These are phyloP conservation scores for Galeopsomyia nigrocyanea DNA, from an alignment of 2,888 invertebrate genomes.

Conservation along the genomic window DNA sequence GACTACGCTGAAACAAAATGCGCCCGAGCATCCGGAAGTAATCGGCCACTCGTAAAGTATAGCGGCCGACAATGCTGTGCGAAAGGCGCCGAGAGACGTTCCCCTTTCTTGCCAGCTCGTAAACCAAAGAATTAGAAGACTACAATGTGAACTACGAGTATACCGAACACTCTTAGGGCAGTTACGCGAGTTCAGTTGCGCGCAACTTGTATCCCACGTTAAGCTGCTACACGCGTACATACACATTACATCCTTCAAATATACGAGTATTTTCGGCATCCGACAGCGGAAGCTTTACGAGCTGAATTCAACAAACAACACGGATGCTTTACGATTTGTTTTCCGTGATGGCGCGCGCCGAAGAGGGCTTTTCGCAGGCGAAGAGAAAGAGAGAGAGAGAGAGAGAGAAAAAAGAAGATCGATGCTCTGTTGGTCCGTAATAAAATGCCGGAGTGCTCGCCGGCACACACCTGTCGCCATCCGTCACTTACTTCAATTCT, in stretches of 20 bases:
- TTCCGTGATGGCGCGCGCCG: constrained; percentile 45
- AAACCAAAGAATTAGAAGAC: constrained; percentile 22
- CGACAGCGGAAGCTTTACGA: constrained; percentile 49
- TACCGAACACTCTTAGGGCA: no score
- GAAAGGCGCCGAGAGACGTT: no score
- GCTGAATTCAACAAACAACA: constrained; percentile 55
- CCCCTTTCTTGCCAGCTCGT: constrained; percentile 24
- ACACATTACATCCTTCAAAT: no score
- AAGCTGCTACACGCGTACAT: no score
- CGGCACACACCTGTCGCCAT: constrained; percentile 21
- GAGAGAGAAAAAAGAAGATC: constrained; percentile 44
- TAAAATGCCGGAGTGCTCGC: constrained; percentile 49
- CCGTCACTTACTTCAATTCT: constrained; percentile 6
- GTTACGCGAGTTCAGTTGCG: no score
- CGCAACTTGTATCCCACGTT: no score
- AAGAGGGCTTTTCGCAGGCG: constrained; percentile 34
- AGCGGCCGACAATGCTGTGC: constrained; percentile 56
- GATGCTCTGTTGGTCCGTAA: constrained; percentile 57
- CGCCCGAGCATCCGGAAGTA: constrained; percentile 64
- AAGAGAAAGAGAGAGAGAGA: neutral
- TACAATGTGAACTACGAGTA: no score
- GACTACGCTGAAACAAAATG: constrained; percentile 56
- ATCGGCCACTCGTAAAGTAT: constrained; percentile 59
- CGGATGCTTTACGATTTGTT: constrained; percentile 62
- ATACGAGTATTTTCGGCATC: constrained; percentile 45